A percentile compares a stretch with the other conserved stretches of the same genome.
These are phyloP conservation scores for Brachyistius frenatus DNA, from an alignment of 2,113 vertebrate species.

Conservation along the genomic window DNA sequence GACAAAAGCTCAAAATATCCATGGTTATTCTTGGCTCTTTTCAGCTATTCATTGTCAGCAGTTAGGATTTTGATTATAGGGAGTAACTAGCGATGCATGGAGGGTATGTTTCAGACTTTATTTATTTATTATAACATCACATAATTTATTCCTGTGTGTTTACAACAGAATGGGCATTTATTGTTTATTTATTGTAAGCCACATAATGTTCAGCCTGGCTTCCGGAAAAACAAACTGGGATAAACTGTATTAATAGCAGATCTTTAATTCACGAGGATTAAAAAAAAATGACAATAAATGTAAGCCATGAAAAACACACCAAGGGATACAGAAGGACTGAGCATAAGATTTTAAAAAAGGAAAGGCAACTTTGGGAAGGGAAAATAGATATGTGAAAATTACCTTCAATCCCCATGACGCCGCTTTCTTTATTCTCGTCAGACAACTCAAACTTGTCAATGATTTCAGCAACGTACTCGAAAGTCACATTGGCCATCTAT, in stretches of 20 bases:
- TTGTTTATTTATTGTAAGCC: background rate
- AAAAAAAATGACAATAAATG: background rate
- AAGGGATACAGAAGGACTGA: background rate
- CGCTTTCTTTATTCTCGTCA: conserved; percentile 92
- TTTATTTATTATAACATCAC: background rate
- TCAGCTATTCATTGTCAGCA: background rate
- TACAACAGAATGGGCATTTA: too few relatives aligned
- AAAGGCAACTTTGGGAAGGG: background rate
- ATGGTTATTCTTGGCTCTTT: background rate
- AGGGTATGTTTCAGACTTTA: background rate
- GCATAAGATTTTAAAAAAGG: background rate
- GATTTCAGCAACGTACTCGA: conserved; percentile 92
- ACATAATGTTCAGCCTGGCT: background rate
- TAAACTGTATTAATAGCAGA: background rate
- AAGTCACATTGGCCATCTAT: conserved; percentile 92
- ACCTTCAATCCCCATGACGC: conserved; percentile 96
- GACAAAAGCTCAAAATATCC: background rate
- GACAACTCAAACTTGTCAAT: conserved; percentile 95
- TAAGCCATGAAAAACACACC: background rate
- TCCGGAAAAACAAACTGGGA: too few relatives aligned
- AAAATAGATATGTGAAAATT: conserved; percentile 53
- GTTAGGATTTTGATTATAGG: background rate
- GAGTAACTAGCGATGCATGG: background rate
- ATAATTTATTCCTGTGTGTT: background rate
- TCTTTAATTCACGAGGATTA: background rate